Conservation (phyloP, 2,113 vertebrate genomes). For the Callipepla squamata region DNA sequence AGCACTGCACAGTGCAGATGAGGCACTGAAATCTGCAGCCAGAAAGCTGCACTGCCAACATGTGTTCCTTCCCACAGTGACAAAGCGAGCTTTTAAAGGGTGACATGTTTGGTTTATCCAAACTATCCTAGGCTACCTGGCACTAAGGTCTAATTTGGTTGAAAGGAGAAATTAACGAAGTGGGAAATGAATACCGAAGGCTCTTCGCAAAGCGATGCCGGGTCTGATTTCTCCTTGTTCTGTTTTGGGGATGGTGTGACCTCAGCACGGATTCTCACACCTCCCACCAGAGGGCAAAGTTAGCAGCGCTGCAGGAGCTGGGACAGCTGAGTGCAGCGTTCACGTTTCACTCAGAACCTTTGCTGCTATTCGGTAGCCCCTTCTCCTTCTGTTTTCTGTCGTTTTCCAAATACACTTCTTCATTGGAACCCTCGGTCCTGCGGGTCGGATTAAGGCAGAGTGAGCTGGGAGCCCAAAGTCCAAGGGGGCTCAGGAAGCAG, state of each 20-base stretch:
- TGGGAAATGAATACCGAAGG: neutral
- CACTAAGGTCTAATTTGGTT: fast-evolving
- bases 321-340: neutral
- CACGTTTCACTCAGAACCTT: neutral
- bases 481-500: neutral
- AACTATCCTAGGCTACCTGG: neutral
- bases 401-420: neutral
- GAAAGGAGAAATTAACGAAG: neutral
- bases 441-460: neutral
- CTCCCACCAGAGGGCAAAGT: conserved; percentile 24
- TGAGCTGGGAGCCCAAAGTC: neutral
- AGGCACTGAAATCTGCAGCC: neutral
- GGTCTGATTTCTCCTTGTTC: neutral
- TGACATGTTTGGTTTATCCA: fast-evolving
- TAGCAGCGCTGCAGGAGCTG: neutral
- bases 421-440: fast-evolving
- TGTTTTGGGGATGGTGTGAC: neutral
- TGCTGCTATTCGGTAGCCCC: neutral
- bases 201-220: neutral
- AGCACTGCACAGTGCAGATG: neutral
- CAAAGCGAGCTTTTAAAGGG: neutral
- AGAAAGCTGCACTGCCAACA: neutral
- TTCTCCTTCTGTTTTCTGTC: neutral
- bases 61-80: neutral
- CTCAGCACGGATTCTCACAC: neutral